Percentiles rank a stretch among this genome's conserved stretches.
phyloP scores from a whole-genome alignment of 2,113 vertebrate species.

The Peromyscus polionotus region DNA sequence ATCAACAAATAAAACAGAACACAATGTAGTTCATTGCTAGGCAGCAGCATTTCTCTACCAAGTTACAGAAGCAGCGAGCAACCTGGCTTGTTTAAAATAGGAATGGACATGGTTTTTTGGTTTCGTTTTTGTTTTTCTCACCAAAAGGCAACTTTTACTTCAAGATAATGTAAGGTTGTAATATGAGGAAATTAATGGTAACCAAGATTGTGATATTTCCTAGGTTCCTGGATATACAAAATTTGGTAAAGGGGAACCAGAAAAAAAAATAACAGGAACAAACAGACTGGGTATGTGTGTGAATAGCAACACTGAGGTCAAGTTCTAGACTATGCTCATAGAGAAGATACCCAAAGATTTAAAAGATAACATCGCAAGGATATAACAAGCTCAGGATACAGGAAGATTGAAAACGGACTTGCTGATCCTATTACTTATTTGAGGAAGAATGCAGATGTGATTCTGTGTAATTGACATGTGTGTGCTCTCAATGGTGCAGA shows the following conservation, averaged over 20 bases:
- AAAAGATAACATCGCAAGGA: background rate
- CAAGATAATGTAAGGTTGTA: background rate
- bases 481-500: background rate
- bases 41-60: background rate
- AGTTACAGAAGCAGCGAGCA: background rate
- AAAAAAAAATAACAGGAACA: background rate
- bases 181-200: background rate
- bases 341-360: background rate
- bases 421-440: background rate
- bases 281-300: background rate
- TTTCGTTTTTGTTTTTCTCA: background rate
- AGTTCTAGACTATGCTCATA: background rate
- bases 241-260: background rate
- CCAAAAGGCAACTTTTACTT: background rate
- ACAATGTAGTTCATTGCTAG: background rate
- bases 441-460: background rate
- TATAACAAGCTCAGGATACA: background rate
- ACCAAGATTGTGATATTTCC: background rate
- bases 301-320: background rate
- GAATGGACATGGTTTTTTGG: background rate
- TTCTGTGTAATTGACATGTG: background rate
- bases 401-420: background rate
- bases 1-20: background rate
- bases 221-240: background rate
- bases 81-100: background rate